Evolutionary conservation across 2,888 invertebrate species (phyloP).

Genomic region (Bellardia bayeri): DNA sequence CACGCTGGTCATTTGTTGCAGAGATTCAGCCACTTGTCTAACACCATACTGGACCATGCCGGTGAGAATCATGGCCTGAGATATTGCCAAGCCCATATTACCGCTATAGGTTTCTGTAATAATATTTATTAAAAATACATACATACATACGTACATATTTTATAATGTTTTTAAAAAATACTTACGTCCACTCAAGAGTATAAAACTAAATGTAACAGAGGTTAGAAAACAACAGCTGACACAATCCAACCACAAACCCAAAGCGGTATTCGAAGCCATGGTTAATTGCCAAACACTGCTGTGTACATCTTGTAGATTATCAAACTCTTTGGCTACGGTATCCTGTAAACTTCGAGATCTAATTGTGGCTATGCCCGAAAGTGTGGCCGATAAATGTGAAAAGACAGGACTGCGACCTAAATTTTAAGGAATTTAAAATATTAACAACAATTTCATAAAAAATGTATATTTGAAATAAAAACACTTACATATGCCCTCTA

Average conservation of each 20-base stretch:
- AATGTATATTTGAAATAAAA: not conserved
- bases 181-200: conserved; percentile 87
- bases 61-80: conserved; percentile 88
- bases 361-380: conserved; percentile 94
- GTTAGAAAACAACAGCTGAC: conserved; percentile 89
- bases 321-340: conserved; percentile 90
- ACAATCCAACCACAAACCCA: conserved; percentile 91
- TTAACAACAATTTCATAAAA: not conserved
- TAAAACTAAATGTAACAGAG: conserved; percentile 87
- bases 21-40: conserved; percentile 89
- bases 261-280: conserved; percentile 85
- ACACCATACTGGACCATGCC: conserved; percentile 90
- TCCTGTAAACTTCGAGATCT: conserved; percentile 90
- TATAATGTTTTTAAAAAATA: conserved; percentile 2
- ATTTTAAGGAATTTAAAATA: not conserved
- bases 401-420: conserved; percentile 94
- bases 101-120: conserved; percentile 86
- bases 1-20: conserved; percentile 90
- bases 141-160: too few species aligned
- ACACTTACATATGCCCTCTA: conserved; percentile 88
- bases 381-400: conserved; percentile 94
- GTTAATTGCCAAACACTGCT: conserved; percentile 83
- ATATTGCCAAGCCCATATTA: conserved; percentile 89
- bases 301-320: conserved; percentile 87
- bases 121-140: not conserved